phyloP scores from a whole-genome alignment of 2,113 vertebrate species.

The Neolamprologus tretocephalus region DNA sequence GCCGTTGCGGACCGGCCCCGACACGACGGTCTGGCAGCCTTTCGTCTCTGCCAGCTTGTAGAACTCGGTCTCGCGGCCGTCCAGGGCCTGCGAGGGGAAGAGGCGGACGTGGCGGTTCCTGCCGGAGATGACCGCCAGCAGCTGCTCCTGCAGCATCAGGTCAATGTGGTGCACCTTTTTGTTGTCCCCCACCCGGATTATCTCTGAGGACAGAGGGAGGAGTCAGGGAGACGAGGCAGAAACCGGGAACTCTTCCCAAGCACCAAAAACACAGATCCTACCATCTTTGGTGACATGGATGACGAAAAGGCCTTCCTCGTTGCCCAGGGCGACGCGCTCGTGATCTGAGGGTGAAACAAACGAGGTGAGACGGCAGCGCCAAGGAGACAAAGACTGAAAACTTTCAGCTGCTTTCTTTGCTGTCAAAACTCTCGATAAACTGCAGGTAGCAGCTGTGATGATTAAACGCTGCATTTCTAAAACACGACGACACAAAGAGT shows the following conservation, averaged over 20 bases:
- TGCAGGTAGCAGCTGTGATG: background rate
- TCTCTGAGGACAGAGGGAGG: slow-evolving; percentile 71
- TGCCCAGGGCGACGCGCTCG: slow-evolving; percentile 93
- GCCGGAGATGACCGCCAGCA: slow-evolving; percentile 94
- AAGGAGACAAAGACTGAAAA: background rate
- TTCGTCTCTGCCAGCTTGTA: slow-evolving; percentile 92
- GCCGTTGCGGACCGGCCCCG: slow-evolving; percentile 80
- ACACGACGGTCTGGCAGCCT: slow-evolving; percentile 86
- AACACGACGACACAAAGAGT: background rate
- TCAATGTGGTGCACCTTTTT: slow-evolving; percentile 98
- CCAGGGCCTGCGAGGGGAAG: slow-evolving; percentile 83
- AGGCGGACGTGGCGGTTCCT: slow-evolving; percentile 97
- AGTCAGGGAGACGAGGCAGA: background rate
- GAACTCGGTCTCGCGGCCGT: slow-evolving; percentile 89
- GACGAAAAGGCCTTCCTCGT: slow-evolving; percentile 95
- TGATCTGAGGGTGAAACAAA: slow-evolving; percentile 77
- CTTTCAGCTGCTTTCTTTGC: background rate
- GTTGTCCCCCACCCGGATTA: slow-evolving; percentile 92
- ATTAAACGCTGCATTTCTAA: background rate
- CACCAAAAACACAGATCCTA: slow-evolving; percentile 56
- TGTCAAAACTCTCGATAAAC: background rate
- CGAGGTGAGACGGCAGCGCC: background rate
- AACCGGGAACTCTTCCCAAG: background rate
- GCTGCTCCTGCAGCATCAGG: slow-evolving; percentile 85
- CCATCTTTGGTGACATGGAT: slow-evolving; percentile 98